Evolutionary conservation across 2,888 invertebrate species (phyloP).

Genomic region (Scaeva pyrastri): DNA sequence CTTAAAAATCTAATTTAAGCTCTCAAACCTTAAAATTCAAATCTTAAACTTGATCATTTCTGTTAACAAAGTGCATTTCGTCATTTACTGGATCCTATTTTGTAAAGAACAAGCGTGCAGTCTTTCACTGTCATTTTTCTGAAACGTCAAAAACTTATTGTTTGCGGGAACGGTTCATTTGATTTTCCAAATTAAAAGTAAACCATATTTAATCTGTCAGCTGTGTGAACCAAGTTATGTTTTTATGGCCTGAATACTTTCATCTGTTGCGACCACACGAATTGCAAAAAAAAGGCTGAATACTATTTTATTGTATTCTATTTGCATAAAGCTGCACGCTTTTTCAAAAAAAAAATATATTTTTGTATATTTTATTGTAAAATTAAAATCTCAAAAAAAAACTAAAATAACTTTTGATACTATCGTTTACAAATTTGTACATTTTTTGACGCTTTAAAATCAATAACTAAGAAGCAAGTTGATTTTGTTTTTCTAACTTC

Average conservation of each 20-base stretch:
- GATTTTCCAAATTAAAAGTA: not conserved
- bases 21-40: conserved; percentile 39
- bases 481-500: conserved; percentile 51
- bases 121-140: conserved; percentile 15
- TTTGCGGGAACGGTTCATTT: not conserved
- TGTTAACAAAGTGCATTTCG: conserved; percentile 75
- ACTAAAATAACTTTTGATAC: conserved; percentile 72
- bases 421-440: conserved; percentile 73
- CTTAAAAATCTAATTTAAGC: not conserved
- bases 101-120: conserved; percentile 65
- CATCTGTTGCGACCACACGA: not conserved
- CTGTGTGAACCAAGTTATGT: not conserved
- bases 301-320: not conserved
- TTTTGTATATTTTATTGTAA: conserved; percentile 69
- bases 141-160: not conserved
- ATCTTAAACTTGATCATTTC: conserved; percentile 49
- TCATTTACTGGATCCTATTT: conserved; percentile 72
- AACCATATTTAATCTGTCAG: not conserved
- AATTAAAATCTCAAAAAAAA: conserved; percentile 34
- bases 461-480: conserved; percentile 36
- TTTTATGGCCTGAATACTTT: not conserved
- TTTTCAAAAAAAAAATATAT: conserved; percentile 52
- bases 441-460: conserved; percentile 73
- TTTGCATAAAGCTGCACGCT: conserved; percentile 46
- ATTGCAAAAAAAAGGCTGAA: not conserved